A percentile compares a stretch with the other conserved stretches of the same genome.
phyloP scores from a whole-genome alignment of 1,140 invertebrate genomes.

The Araneus ventricosus region DNA sequence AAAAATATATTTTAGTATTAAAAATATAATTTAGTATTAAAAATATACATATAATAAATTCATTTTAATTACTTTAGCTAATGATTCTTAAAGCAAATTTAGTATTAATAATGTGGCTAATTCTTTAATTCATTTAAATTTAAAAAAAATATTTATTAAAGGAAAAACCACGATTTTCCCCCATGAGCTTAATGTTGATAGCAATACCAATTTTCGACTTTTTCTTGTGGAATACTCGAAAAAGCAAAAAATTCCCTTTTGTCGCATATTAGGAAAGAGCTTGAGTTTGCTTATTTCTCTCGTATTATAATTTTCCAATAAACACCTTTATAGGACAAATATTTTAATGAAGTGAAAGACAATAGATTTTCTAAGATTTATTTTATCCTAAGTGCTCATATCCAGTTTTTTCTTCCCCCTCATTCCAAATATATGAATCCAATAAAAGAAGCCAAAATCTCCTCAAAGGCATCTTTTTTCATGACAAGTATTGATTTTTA shows the following conservation, averaged over 20 bases:
- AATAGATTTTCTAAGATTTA: not conserved
- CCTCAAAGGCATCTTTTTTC: not conserved
- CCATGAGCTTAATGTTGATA: too few relatives aligned
- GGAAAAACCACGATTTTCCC: too few relatives aligned
- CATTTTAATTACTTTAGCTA: too few relatives aligned
- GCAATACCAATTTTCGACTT: too few relatives aligned
- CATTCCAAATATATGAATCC: not conserved
- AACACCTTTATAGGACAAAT: not conserved
- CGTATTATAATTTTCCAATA: not conserved
- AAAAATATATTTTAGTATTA: too few relatives aligned
- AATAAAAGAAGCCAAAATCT: not conserved
- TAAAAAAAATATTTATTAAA: too few relatives aligned
- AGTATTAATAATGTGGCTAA: too few relatives aligned
- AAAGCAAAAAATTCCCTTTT: not conserved
- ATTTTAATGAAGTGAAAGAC: not conserved
- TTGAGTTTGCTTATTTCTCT: not conserved
- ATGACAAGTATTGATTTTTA: not conserved
- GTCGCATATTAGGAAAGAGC: not conserved
- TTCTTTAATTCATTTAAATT: too few relatives aligned
- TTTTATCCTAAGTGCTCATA: not conserved
- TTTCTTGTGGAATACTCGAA: too few relatives aligned
- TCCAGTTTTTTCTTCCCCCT: not conserved
- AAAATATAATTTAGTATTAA: too few relatives aligned
- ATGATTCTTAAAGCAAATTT: too few relatives aligned
- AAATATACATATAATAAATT: too few relatives aligned